Conservation (phyloP, 2,888 invertebrate species). For the Spilosoma lubricipeda region DNA sequence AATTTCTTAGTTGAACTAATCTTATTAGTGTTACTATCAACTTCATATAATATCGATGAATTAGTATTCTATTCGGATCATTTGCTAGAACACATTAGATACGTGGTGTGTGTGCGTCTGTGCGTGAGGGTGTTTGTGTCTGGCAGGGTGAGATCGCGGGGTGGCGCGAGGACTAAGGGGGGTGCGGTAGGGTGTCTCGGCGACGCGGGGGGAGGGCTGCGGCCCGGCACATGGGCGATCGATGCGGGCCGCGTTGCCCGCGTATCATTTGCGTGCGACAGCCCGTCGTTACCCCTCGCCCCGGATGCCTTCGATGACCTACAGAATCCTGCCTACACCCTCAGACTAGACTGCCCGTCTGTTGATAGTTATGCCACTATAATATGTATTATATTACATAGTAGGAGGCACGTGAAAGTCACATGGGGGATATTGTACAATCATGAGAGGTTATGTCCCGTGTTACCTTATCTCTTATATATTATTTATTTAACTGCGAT, state of each 20-base stretch:
- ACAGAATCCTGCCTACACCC: constrained; percentile 46
- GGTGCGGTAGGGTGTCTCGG: constrained; percentile 46
- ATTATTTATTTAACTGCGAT: constrained; percentile 30
- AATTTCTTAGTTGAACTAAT: constrained; percentile 9
- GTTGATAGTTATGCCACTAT: constrained; percentile 30
- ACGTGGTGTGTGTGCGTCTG: constrained; percentile 69
- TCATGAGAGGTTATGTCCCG: constrained; percentile 36
- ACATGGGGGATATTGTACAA: constrained; percentile 41
- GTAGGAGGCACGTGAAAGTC: constrained; percentile 51
- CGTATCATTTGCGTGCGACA: constrained; percentile 83
- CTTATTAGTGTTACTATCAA: constrained; percentile 27
- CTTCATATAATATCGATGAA: constrained; percentile 52
- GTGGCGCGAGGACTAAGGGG: constrained; percentile 33
- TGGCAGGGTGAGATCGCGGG: constrained; percentile 54
- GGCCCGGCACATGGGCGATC: constrained; percentile 74
- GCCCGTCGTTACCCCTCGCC: constrained; percentile 59
- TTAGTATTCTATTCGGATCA: constrained; percentile 79
- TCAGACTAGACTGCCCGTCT: constrained; percentile 29
- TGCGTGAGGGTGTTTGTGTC: constrained; percentile 71
- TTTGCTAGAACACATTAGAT: constrained; percentile 83
- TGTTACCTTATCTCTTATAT: constrained; percentile 18
- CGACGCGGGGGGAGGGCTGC: constrained; percentile 57
- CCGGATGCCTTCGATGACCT: constrained; percentile 62
- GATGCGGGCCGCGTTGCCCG: constrained; percentile 79
- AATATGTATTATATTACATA: constrained; percentile 34